Evolutionary conservation across 2,797 vertebrate species (phyloP).

Genomic region (Macroramphosus scolopax): DNA sequence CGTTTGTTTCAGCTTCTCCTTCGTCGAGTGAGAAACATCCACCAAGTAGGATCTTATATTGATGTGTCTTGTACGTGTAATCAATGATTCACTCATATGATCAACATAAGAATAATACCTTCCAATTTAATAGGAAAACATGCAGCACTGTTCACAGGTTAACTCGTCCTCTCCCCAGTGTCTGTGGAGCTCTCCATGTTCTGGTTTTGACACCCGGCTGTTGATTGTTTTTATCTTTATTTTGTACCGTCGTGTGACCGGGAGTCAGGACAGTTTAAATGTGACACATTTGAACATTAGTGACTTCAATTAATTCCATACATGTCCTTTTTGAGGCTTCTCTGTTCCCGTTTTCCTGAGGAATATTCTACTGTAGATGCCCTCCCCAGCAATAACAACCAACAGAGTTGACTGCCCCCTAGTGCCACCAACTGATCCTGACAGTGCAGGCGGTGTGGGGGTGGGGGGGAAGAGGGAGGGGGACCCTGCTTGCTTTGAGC

Average conservation of each 20-base stretch:
- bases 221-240: no score
- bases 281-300: no score
- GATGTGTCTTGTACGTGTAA: constrained; percentile 8
- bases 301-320: no score
- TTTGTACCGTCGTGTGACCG: no score
- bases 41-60: constrained; percentile 3
- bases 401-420: constrained; percentile 82
- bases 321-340: constrained; percentile 11
- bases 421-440: constrained; percentile 62
- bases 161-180: no score
- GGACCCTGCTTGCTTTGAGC: constrained; percentile 48
- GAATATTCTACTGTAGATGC: constrained; percentile 27
- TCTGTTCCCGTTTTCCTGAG: constrained; percentile 28
- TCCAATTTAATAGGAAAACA: constrained; percentile 29
- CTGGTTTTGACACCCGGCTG: no score
- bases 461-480: not conserved
- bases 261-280: no score
- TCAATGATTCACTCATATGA: constrained; percentile 9
- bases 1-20: constrained; percentile 1
- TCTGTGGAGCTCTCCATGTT: no score
- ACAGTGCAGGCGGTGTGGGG: constrained; percentile 20
- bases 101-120: constrained; percentile 12
- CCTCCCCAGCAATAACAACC: constrained; percentile 47
- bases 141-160: no score
- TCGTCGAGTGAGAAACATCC: not conserved